phyloP scores from a whole-genome alignment of 1,140 invertebrate species.

The Cydia fagiglandana region DNA sequence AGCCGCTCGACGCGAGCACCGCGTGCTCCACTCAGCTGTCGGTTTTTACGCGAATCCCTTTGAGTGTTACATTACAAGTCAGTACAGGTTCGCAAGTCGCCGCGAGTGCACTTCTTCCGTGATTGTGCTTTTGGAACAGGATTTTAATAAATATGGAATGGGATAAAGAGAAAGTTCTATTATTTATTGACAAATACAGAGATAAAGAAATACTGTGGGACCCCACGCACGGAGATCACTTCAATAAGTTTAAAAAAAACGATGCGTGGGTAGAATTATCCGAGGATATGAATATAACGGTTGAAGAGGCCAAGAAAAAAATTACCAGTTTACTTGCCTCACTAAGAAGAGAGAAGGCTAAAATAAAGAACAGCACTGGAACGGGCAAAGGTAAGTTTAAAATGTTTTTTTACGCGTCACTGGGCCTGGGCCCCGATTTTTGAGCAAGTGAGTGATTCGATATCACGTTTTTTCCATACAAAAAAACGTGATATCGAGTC shows the following conservation, averaged over 20 bases:
- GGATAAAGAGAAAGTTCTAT: neutral
- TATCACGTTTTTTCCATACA: neutral
- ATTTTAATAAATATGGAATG: conserved; percentile 4
- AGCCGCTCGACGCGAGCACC: conserved; percentile 4
- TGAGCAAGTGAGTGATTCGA: neutral
- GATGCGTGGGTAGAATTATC: conserved; percentile 23
- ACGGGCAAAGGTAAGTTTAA: neutral
- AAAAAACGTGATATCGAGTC: neutral
- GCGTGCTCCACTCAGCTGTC: conserved; percentile 45
- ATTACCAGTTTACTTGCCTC: conserved; percentile 6
- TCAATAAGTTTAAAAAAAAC: conserved; percentile 13
- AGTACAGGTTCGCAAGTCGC: neutral
- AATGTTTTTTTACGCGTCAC: neutral
- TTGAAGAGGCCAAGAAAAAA: conserved; percentile 17
- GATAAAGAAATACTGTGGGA: conserved; percentile 16
- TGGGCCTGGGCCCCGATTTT: no score
- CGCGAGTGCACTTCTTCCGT: neutral
- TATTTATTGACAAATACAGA: neutral
- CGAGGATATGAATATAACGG: neutral
- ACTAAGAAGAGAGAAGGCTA: conserved; percentile 11
- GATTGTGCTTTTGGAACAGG: neutral
- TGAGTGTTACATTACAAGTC: conserved; percentile 37
- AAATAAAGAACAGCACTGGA: neutral
- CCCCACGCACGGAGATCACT: neutral
- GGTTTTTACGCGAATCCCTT: conserved; percentile 47